phyloP scores from a whole-genome alignment of 2,888 invertebrate species.

The Conomelus anceps region DNA sequence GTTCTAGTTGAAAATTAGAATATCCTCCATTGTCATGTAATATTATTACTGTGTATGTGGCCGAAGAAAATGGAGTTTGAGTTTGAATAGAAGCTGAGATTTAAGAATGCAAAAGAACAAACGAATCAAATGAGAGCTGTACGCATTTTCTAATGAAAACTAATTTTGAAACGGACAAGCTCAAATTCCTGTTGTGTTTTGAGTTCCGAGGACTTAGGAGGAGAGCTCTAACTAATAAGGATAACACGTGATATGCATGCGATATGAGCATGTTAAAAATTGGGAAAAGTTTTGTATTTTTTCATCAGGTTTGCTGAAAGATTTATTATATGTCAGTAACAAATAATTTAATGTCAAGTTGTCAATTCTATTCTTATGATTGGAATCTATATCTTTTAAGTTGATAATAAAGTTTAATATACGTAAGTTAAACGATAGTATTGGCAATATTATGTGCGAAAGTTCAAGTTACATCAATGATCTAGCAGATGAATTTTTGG shows the following conservation, averaged over 20 bases:
- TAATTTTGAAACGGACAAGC: not conserved
- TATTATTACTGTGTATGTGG: not conserved
- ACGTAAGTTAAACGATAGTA: no score
- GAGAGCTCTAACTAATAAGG: not conserved
- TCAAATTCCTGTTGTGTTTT: no score
- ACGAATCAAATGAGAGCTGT: not conserved
- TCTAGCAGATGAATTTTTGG: no score
- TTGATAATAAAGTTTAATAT: no score
- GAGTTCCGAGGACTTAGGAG: not conserved
- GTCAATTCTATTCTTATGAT: no score
- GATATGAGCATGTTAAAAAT: not conserved
- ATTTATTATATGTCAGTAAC: not conserved
- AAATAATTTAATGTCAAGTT: no score
- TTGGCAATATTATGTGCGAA: no score
- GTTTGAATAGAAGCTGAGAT: not conserved
- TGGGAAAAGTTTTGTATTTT: no score
- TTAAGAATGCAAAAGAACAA: not conserved
- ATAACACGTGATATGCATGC: not conserved
- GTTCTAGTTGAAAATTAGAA: not conserved
- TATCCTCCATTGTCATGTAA: not conserved
- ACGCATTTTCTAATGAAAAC: not conserved
- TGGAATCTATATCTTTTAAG: no score
- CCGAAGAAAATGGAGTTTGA: not conserved
- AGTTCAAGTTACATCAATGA: no score
- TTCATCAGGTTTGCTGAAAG: not conserved